Percentiles rank a stretch among this genome's conserved stretches.
Evolutionary conservation across 2,797 vertebrate species (phyloP).

Genomic region (Margarornis squamiger): DNA sequence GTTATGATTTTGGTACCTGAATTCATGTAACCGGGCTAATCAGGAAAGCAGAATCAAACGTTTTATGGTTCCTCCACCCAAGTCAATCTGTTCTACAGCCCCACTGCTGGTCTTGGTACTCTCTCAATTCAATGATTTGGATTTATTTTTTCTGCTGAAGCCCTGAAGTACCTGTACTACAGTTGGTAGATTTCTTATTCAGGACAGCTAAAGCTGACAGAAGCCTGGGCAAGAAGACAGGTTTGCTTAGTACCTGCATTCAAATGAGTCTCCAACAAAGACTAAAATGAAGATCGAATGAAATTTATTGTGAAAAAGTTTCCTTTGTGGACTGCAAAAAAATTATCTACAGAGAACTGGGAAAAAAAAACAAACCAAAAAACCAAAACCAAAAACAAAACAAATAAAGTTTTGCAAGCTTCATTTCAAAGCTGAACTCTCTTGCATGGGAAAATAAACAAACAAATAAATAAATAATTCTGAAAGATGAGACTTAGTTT

Average conservation of each 20-base stretch:
- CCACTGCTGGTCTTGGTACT: background rate
- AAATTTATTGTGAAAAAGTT: background rate
- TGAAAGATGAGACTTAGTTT: background rate
- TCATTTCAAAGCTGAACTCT: background rate
- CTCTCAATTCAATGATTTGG: background rate
- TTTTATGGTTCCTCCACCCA: background rate
- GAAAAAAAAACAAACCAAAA: background rate
- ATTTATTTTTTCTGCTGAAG: background rate
- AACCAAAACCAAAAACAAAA: too few species aligned
- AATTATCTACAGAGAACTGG: background rate
- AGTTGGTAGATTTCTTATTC: background rate
- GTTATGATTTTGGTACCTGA: background rate
- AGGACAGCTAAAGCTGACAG: background rate
- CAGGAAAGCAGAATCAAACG: background rate
- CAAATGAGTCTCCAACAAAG: background rate
- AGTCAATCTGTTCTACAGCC: background rate
- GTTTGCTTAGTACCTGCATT: background rate
- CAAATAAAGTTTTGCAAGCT: background rate
- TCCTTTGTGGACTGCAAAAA: background rate
- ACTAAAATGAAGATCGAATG: background rate
- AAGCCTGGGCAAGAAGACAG: background rate
- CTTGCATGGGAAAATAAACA: background rate
- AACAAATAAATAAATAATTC: background rate
- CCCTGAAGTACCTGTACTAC: background rate
- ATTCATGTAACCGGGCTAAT: background rate